These are phyloP conservation scores for Nilaparvata lugens DNA, from an alignment of 1,140 invertebrate genomes.

Conservation along the genomic window DNA sequence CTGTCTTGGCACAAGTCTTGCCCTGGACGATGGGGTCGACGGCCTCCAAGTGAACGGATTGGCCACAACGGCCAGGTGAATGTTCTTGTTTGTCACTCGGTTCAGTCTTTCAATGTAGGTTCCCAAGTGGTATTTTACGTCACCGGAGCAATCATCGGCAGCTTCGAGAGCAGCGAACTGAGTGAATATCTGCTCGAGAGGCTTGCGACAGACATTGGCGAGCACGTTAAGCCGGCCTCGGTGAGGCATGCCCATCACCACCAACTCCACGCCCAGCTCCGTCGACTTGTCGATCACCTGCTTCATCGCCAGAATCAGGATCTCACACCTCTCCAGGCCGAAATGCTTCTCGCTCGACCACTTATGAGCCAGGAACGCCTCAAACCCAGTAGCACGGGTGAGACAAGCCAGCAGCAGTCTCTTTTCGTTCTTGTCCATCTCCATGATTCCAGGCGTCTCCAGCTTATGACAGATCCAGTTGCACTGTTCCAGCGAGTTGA, in stretches of 20 bases:
- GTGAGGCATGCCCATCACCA: slow-evolving; percentile 99
- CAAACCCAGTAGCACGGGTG: slow-evolving; percentile 90
- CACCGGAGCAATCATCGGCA: slow-evolving; percentile 97
- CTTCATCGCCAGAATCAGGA: slow-evolving; percentile 95
- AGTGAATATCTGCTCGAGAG: slow-evolving; percentile 94
- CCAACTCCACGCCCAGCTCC: slow-evolving; percentile 89
- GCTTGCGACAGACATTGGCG: slow-evolving; percentile 97
- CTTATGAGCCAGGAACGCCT: slow-evolving; percentile 93
- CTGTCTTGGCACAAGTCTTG: slow-evolving; percentile 93
- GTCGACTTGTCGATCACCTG: slow-evolving; percentile 96
- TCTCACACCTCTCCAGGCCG: slow-evolving; percentile 97
- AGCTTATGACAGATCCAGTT: slow-evolving; percentile 97
- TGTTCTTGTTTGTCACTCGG: slow-evolving; percentile 95
- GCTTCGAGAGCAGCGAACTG: slow-evolving; percentile 96
- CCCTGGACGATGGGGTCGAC: slow-evolving; percentile 95
- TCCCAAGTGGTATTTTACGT: slow-evolving; percentile 99
- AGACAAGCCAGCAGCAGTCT: slow-evolving; percentile 86
- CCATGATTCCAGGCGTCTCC: slow-evolving; percentile 89
- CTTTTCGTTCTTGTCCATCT: slow-evolving; percentile 84
- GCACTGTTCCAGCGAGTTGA: slow-evolving; percentile 96
- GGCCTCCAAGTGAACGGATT: slow-evolving; percentile 98
- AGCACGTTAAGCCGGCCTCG: slow-evolving; percentile 95
- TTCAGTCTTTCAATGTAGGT: slow-evolving; percentile 97
- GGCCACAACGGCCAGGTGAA: slow-evolving; percentile 93
- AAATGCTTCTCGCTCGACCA: slow-evolving; percentile 98